Evolutionary conservation across 35 echinoderm and acorn worm species (phyloP).

Genomic region (Hemicentrotus pulcherrimus): DNA sequence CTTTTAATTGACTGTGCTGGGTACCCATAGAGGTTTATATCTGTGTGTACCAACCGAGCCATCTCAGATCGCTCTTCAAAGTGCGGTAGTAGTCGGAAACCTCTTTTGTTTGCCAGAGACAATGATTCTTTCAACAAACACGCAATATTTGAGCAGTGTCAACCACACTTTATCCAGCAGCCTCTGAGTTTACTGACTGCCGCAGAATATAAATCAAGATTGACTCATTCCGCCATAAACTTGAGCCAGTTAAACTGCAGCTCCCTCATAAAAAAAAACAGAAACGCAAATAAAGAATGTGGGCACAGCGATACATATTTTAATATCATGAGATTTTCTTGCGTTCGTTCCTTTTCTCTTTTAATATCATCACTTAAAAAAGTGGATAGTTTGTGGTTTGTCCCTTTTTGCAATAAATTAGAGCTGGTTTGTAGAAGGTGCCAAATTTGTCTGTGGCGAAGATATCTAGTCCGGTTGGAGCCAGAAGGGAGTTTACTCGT

Average conservation of each 20-base stretch:
- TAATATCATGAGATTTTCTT: not conserved
- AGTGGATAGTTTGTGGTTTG: not conserved
- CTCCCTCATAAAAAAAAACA: not conserved
- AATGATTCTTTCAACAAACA: not conserved
- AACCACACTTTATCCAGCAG: not conserved
- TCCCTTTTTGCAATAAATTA: not conserved
- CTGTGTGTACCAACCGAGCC: not conserved
- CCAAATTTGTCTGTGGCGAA: not conserved
- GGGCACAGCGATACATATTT: not conserved
- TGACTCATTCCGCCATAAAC: not conserved
- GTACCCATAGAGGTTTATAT: not conserved
- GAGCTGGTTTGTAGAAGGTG: not conserved
- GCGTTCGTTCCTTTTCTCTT: not conserved
- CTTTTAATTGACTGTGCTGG: not conserved
- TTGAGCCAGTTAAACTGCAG: not conserved
- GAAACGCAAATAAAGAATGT: not conserved
- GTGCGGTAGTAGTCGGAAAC: not conserved
- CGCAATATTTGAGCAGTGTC: constrained; percentile 17
- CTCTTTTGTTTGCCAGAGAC: constrained; percentile 1
- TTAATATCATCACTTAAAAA: not conserved
- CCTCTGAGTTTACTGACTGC: not conserved
- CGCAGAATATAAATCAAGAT: not conserved
- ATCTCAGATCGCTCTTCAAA: not conserved
- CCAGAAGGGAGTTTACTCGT: no score
- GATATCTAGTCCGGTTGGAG: not conserved